phyloP scores from a whole-genome alignment of 1,140 invertebrate species.

The Chironomus striatipennis region DNA sequence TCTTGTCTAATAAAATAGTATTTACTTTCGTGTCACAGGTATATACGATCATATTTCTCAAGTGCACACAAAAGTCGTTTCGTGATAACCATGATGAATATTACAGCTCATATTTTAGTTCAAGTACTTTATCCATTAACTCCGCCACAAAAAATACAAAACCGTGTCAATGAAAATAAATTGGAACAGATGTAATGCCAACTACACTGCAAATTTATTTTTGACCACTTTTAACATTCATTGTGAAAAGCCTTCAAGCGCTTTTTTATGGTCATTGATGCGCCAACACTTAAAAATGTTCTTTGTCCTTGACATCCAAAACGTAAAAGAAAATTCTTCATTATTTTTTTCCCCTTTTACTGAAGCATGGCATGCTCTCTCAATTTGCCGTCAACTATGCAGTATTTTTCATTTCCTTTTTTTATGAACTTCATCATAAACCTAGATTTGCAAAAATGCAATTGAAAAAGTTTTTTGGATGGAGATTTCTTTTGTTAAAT shows the following conservation, averaged over 20 bases:
- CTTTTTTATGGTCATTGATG: not conserved
- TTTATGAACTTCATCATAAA: constrained; percentile 1
- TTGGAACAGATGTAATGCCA: too few species aligned
- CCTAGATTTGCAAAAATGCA: not conserved
- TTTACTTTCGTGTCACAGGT: too few species aligned
- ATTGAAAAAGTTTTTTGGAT: too few species aligned
- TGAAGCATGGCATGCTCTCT: not conserved
- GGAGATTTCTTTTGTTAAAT: too few species aligned
- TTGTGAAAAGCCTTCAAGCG: not conserved
- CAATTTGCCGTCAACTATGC: not conserved
- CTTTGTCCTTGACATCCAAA: constrained; percentile 3
- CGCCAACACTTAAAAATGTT: not conserved
- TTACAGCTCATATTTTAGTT: too few species aligned
- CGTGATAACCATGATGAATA: too few species aligned
- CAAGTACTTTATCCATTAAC: too few species aligned
- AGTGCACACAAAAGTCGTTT: too few species aligned
- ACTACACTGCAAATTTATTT: not conserved
- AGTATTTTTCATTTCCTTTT: not conserved
- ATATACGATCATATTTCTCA: too few species aligned
- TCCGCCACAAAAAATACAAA: too few species aligned
- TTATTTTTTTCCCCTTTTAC: not conserved
- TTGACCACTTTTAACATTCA: not conserved
- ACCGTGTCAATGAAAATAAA: too few species aligned
- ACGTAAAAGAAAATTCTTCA: not conserved
- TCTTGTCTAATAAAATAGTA: too few species aligned